Evolutionary conservation across 2,113 vertebrate genomes (phyloP).

Genomic region (Sturnus vulgaris): DNA sequence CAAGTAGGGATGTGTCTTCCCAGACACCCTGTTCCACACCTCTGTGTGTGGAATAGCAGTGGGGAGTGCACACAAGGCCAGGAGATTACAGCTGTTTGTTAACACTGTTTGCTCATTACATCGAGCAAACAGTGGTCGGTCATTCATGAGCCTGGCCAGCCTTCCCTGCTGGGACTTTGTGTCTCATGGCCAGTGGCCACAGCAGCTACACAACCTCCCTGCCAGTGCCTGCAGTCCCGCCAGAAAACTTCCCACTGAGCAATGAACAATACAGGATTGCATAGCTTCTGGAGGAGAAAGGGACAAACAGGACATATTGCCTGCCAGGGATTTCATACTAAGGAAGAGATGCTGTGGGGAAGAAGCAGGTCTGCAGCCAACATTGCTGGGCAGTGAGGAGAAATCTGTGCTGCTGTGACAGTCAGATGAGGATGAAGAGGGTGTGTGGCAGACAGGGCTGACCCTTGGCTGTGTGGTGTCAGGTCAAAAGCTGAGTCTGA

Average conservation of each 20-base stretch:
- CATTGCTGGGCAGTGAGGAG: neutral
- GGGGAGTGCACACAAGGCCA: neutral
- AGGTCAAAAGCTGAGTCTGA: neutral
- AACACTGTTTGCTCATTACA: neutral
- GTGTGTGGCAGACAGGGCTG: neutral
- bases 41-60: neutral
- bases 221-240: neutral
- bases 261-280: neutral
- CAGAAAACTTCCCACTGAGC: neutral
- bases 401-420: neutral
- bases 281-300: neutral
- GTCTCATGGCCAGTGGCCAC: neutral
- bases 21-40: neutral
- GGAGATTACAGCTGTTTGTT: constrained; percentile 3
- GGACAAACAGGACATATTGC: neutral
- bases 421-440: neutral
- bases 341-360: neutral
- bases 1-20: rapidly evolving
- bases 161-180: neutral
- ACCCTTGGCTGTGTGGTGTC: neutral
- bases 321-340: neutral
- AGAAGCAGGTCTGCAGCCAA: neutral
- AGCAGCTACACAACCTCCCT: neutral
- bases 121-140: neutral
- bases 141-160: neutral